Evolutionary conservation across 2,113 vertebrate species (phyloP).

Genomic region (Halcyon senegalensis): DNA sequence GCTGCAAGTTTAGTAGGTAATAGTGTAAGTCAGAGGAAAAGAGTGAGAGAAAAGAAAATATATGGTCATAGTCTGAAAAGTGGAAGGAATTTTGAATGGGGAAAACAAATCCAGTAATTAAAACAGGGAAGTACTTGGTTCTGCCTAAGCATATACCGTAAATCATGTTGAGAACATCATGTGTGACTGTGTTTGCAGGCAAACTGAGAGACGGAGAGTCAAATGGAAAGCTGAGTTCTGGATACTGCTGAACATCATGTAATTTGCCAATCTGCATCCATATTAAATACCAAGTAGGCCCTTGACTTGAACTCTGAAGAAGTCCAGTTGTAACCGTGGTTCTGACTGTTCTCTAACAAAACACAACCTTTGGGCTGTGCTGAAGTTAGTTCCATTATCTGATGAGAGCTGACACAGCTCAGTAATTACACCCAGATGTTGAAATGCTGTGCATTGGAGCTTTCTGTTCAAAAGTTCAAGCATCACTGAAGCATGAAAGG

Average conservation of each 20-base stretch:
- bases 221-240: not conserved
- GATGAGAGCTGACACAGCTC: not conserved
- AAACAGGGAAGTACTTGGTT: not conserved
- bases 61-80: not conserved
- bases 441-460: not conserved
- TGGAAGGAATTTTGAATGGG: not conserved
- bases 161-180: not conserved
- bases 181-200: not conserved
- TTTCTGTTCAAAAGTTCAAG: not conserved
- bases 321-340: not conserved
- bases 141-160: not conserved
- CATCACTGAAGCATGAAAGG: not conserved
- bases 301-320: not conserved
- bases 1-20: not conserved
- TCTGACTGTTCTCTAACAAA: not conserved
- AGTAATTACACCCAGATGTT: not conserved
- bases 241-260: not conserved
- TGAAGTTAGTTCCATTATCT: not conserved
- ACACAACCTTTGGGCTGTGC: not conserved
- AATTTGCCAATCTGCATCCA: not conserved
- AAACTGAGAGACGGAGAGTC: not conserved
- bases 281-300: not conserved
- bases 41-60: not conserved
- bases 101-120: not conserved
- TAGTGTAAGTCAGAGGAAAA: not conserved